Base-by-base conservation (phyloP, 2,113 vertebrate genomes). In the Empidonax alnorum region DNA sequence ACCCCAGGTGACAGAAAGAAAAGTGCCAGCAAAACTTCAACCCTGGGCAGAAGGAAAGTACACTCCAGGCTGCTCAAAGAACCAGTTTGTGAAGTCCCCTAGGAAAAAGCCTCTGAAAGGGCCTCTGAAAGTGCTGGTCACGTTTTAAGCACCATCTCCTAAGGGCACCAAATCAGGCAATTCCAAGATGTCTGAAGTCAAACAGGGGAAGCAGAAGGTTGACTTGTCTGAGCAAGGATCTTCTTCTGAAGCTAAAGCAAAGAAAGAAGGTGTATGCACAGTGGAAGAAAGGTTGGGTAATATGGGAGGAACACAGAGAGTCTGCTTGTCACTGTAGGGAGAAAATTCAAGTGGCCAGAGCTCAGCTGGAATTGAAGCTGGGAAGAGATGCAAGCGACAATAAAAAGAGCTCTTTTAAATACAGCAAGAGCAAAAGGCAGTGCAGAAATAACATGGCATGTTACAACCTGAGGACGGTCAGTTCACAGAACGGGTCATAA, bases 351-450 rank as follows among this genome's bases (percentile, higher is more conserved):
- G 10, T 8, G 8, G n/a, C 19, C n/a, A 21, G 62, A 87, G 15
- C 12, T 47, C 74, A 87, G 2, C 0, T 18, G 37, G n/a, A 8
- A 12, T 30, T 41, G 8, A 55, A 47, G 30, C 13, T 41, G 25
- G 41, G 5, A 30, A 71, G 20, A 55, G 47, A n/a, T 2, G 0
- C 13, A 3, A 7, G 6, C 6, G 19, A n/a, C 39, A 62, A 53
- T 10, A 39, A 69, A 53, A 59, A 31, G 14, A 52, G 6, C 16
- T 41, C 46, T 61, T 24, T 30, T 1, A 71, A 63, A 12, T 25
- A n/a, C 5, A 4, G 10, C 47, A 71, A 24, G 19, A 39, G 47
- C 12, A 58, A 79, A 41, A 41, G 20, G 10, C 55, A 71, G 28
- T 24, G 28, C 12, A 79, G n/a, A 28, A 63, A 47, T 20, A 62